phyloP scores from a whole-genome alignment of 2,888 invertebrate species.

The Caenorhabditis sp. region DNA sequence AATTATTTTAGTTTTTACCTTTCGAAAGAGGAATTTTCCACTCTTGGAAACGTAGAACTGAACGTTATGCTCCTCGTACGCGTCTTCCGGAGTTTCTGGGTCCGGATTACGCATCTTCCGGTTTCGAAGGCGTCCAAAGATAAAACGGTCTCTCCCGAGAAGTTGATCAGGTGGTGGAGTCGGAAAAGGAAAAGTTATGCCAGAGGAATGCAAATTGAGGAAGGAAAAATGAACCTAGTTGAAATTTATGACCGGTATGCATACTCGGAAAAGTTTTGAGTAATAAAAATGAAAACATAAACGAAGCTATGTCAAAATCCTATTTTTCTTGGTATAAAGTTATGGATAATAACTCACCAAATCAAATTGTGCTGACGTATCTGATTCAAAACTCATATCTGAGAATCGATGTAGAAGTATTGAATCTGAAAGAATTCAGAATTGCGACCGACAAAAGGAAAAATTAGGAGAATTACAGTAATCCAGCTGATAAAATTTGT shows the following conservation, averaged over 20 bases:
- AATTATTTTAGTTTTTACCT: neutral
- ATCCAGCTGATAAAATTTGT: no score
- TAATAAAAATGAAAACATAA: constrained; percentile 1
- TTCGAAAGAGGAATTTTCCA: neutral
- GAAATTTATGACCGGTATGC: constrained; percentile 19
- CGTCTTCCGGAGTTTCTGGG: neutral
- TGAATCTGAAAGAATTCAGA: no score
- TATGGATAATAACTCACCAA: neutral
- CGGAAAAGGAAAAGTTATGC: neutral
- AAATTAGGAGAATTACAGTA: neutral
- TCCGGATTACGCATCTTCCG: constrained; percentile 5
- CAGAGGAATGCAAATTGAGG: neutral
- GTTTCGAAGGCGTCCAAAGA: neutral
- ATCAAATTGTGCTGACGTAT: neutral
- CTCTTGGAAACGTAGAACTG: neutral
- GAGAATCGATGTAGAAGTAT: no score
- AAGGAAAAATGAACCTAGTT: neutral
- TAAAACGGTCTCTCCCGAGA: constrained; percentile 2
- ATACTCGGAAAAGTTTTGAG: no score
- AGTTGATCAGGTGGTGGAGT: neutral
- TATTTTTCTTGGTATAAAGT: neutral
- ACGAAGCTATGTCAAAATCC: no score
- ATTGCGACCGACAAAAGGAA: neutral
- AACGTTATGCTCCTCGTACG: neutral
- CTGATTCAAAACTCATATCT: no score